Conservation (phyloP, 2,888 invertebrate species). For the Blera fallax region DNA sequence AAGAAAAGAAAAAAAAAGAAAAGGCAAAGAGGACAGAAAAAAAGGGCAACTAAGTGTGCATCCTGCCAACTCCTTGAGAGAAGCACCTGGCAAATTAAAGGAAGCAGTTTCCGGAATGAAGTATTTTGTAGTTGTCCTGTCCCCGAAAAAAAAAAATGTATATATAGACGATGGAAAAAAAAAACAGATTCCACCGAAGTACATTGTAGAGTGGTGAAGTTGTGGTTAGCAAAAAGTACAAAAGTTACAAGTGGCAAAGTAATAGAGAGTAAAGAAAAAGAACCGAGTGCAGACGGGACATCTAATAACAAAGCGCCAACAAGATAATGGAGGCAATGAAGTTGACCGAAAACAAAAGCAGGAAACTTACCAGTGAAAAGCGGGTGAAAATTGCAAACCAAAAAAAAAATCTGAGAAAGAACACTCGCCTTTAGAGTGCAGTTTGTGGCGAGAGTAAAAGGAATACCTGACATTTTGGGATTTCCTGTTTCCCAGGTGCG, state of each 20-base stretch:
- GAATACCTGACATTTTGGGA: conserved; percentile 53
- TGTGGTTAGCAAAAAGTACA: conserved; percentile 58
- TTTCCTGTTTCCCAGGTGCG: conserved; percentile 55
- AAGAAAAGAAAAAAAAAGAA: background rate
- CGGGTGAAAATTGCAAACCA: conserved; percentile 44
- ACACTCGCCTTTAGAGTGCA: conserved; percentile 51
- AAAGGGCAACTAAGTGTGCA: conserved; percentile 65
- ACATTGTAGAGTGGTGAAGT: conserved; percentile 54
- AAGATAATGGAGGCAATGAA: conserved; percentile 71
- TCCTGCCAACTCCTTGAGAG: conserved; percentile 71
- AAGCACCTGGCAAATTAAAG: conserved; percentile 73
- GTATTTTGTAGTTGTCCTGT: conserved; percentile 69
- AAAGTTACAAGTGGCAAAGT: conserved; percentile 29
- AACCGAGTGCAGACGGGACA: conserved; percentile 41
- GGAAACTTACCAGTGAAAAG: conserved; percentile 43
- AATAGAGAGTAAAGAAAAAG: conserved; percentile 17
- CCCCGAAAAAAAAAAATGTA: conserved; percentile 1
- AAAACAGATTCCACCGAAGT: conserved; percentile 54
- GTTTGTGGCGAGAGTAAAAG: conserved; percentile 13
- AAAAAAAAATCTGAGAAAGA: conserved; percentile 15
- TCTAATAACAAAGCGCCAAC: conserved; percentile 70
- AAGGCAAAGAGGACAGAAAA: conserved; percentile 15
- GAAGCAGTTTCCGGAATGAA: conserved; percentile 71
- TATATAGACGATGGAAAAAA: conserved; percentile 17
- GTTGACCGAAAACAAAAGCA: conserved; percentile 66